Conservation (phyloP, 2,797 vertebrate genomes). For the Hephaestus fuliginosus region DNA sequence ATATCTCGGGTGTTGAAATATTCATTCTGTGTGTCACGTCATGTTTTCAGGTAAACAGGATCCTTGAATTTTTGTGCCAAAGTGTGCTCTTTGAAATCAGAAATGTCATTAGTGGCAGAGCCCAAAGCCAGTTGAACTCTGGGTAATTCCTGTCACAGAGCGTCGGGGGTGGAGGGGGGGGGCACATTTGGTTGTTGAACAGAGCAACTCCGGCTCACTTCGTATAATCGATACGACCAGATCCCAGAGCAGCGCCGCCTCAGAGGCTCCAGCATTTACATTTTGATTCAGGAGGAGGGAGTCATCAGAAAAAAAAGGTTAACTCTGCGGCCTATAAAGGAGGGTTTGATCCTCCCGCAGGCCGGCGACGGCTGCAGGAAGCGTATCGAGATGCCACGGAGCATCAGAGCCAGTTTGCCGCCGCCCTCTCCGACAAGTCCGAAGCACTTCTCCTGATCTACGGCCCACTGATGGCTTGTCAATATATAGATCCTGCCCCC, state of each 20-base stretch:
- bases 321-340: constrained; percentile 63
- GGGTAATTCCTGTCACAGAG: constrained; percentile 72
- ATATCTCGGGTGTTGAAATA: not conserved
- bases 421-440: constrained; percentile 89
- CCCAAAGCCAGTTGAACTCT: constrained; percentile 66
- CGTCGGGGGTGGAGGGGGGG: constrained; percentile 33
- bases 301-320: constrained; percentile 66
- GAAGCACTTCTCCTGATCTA: constrained; percentile 98
- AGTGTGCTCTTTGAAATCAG: constrained; percentile 22
- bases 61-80: not conserved
- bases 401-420: constrained; percentile 91
- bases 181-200: constrained; percentile 61
- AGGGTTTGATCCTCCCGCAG: constrained; percentile 22
- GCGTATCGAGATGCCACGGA: constrained; percentile 77
- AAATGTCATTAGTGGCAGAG: constrained; percentile 59
- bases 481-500: constrained; percentile 94
- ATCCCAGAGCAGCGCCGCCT: constrained; percentile 49
- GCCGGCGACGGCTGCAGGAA: constrained; percentile 15
- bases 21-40: constrained; percentile 1
- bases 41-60: not conserved
- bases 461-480: constrained; percentile 96
- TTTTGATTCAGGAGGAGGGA: constrained; percentile 69
- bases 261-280: constrained; percentile 72
- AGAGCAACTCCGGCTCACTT: constrained; percentile 66
- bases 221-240: constrained; percentile 67